Base-by-base conservation (phyloP, 2,888 invertebrate species). In the Aleiodes alternator region DNA sequence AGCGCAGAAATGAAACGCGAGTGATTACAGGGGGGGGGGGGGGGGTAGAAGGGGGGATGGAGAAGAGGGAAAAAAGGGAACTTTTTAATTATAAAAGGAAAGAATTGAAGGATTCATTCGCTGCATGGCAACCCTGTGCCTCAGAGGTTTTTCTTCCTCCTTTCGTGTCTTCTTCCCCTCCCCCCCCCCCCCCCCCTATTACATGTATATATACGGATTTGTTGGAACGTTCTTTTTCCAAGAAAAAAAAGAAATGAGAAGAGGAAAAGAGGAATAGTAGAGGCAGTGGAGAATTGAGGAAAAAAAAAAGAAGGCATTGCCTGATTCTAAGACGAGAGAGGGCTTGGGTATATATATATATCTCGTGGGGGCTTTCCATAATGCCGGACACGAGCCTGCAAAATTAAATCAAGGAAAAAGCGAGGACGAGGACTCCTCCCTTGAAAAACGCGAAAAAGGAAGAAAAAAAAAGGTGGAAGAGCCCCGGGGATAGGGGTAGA, bases 401-500 rank as follows among this genome's bases (percentile, higher is more conserved):
- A 83, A 84, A 84, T 83, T 82, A 83, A 81, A 80, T 81, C 81
- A 81, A 76, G 80, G 75, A 76, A 81, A 80, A 78, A 77, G 23
- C 23, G 23, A 23, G 74, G 76, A 76, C 77, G 76, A 71, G 68
- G 72, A 53, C 55, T 74, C 68, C 69, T 23, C 61, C 61, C 61
- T 38, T 38, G 23, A 23, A 23, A 23, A 23, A 23, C 23, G 23
- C 23, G 23, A 14, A 11, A 73, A 59, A 66, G 43, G 73, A 71
- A 71, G 69, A 73, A 64, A 73, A 66, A 72, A 64, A 56, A 69
- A n/a, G 34, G 34, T 14, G 48, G 57, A 57, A 71, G 73, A 76
- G 73, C 43, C 43, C 43, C 43, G 43, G 43, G 43, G 43, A 43
- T 43, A 43, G 43, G 43, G 43, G 43, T 43, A 43, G 59, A 48